These are phyloP conservation scores for Athalia circularis DNA, from an alignment of 2,888 invertebrate genomes.

Conservation along the genomic window DNA sequence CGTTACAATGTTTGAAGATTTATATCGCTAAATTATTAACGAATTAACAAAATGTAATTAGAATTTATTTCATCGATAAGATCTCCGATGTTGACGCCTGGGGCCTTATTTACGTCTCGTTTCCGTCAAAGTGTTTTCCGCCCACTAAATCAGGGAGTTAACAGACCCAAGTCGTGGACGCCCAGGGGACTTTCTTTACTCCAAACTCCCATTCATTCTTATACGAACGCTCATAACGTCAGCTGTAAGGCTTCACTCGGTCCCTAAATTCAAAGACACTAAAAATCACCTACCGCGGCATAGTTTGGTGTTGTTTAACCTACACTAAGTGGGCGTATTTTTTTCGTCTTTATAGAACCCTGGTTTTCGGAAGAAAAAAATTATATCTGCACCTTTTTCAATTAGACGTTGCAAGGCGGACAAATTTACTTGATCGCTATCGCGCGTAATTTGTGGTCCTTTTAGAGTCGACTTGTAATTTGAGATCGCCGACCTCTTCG, in stretches of 20 bases:
- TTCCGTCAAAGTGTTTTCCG: slow-evolving; percentile 46
- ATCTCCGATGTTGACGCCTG: slow-evolving; percentile 48
- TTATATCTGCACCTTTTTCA: slow-evolving; percentile 29
- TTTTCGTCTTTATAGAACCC: too few relatives aligned
- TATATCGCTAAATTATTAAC: slow-evolving; percentile 56
- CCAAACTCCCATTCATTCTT: slow-evolving; percentile 35
- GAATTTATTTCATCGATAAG: slow-evolving; percentile 54
- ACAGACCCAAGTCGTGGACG: slow-evolving; percentile 28
- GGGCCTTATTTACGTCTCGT: slow-evolving; percentile 46
- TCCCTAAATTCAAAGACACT: slow-evolving; percentile 33
- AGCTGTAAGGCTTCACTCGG: slow-evolving; percentile 9
- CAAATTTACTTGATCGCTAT: slow-evolving; percentile 5
- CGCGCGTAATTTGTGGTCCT: slow-evolving; percentile 8
- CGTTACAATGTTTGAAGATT: slow-evolving; percentile 52
- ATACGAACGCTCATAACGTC: slow-evolving; percentile 20
- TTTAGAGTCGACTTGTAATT: slow-evolving; percentile 30
- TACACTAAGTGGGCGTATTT: too few relatives aligned
- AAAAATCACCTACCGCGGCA: slow-evolving; percentile 5
- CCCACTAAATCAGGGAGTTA: slow-evolving; percentile 46
- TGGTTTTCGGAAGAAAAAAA: background rate
- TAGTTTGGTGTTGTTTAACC: background rate
- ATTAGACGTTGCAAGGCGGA: background rate
- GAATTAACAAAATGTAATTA: slow-evolving; percentile 58
- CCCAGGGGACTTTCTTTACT: slow-evolving; percentile 23
- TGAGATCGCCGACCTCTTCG: slow-evolving; percentile 16